Percentiles rank a stretch among this genome's conserved stretches.
These are phyloP conservation scores for Dryobates pubescens DNA, from an alignment of 2,797 vertebrate genomes.

Conservation along the genomic window DNA sequence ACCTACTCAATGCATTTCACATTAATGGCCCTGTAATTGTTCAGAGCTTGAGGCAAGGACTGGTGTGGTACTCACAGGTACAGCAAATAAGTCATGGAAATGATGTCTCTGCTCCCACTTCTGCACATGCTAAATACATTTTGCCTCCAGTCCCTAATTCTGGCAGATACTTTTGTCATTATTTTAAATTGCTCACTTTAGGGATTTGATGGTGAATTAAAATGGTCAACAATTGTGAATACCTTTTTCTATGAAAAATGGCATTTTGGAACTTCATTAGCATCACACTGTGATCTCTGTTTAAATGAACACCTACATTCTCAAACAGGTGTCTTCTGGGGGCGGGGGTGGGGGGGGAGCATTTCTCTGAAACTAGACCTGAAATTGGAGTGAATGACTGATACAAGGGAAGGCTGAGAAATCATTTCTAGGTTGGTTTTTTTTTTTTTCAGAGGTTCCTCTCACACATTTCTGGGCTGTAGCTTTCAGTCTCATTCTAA, in stretches of 20 bases:
- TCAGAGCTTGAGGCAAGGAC: conserved; percentile 14
- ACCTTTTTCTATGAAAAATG: conserved; percentile 6
- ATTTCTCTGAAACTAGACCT: background rate
- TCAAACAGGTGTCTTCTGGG: background rate
- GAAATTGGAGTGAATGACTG: background rate
- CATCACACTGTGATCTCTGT: background rate
- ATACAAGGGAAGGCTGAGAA: background rate
- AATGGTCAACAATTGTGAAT: background rate
- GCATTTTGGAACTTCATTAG: background rate
- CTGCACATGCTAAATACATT: background rate
- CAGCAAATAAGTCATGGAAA: conserved; percentile 34
- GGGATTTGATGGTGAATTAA: background rate
- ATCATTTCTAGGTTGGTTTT: background rate
- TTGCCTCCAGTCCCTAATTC: background rate
- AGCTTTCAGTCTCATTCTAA: background rate
- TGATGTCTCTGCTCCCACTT: background rate
- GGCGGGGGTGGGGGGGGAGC: too few relatives aligned
- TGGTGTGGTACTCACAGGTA: background rate
- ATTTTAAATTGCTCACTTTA: background rate
- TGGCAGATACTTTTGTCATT: background rate
- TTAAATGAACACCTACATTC: background rate
- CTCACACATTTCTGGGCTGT: background rate
- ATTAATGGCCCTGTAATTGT: conserved; percentile 29
- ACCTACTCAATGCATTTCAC: background rate
- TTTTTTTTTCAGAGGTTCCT: background rate